Conservation (phyloP, 2,888 invertebrate genomes). For the Pomacea canaliculata region DNA sequence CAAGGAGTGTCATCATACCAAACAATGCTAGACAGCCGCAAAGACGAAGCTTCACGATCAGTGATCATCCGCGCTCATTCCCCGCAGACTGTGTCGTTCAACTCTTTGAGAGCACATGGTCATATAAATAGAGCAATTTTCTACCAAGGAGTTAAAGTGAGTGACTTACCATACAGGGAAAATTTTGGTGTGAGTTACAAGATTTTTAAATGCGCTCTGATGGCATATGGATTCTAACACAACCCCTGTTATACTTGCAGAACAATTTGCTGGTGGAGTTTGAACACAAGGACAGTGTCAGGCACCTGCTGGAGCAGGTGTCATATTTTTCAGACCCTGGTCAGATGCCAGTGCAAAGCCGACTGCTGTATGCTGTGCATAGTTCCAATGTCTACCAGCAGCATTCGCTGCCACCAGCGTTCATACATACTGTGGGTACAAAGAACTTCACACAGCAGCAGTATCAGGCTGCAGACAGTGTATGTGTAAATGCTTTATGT, state of each 20-base stretch:
- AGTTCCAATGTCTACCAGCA: background rate
- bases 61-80: slow-evolving; percentile 6
- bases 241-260: slow-evolving; percentile 3
- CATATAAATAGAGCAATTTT: slow-evolving; percentile 2
- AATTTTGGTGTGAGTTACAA: background rate
- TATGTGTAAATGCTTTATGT: background rate
- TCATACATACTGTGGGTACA: background rate
- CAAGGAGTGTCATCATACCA: background rate
- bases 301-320: slow-evolving; percentile 7
- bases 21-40: slow-evolving; percentile 6
- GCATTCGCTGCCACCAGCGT: background rate
- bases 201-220: background rate
- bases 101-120: slow-evolving; percentile 2
- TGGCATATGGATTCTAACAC: background rate
- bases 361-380: slow-evolving; percentile 23
- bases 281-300: slow-evolving; percentile 7
- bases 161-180: background rate
- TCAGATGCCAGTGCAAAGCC: slow-evolving; percentile 27
- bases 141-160: slow-evolving; percentile 3
- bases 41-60: background rate
- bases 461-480: background rate
- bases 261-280: slow-evolving; percentile 29
- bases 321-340: slow-evolving; percentile 20
- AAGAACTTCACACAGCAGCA: background rate
- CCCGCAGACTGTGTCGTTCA: too few species aligned